Conservation (phyloP, 2,797 vertebrate genomes). For the Xiphorhynchus erythropygius region DNA sequence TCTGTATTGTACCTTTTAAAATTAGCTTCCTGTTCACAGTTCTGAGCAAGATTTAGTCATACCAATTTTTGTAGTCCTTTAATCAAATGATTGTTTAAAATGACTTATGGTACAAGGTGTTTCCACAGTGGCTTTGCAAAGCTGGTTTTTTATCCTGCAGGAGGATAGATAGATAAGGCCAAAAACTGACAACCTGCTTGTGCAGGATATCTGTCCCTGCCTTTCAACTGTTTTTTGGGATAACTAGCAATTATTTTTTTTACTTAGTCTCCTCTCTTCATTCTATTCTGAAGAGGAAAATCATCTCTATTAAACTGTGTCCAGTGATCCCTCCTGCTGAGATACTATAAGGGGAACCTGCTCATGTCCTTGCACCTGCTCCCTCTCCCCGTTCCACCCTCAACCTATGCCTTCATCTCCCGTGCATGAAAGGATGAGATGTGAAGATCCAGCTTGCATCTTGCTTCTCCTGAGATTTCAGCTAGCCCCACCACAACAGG, state of each 20-base stretch:
- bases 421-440: neutral
- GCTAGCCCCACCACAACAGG: accelerated
- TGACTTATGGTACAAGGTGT: neutral
- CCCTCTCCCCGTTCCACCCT: neutral
- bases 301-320: neutral
- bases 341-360: neutral
- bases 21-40: neutral
- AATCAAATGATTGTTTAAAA: neutral
- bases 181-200: neutral
- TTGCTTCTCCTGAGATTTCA: neutral
- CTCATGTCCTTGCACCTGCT: neutral
- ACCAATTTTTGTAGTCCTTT: neutral
- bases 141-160: neutral
- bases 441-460: neutral
- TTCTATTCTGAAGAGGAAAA: neutral
- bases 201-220: neutral
- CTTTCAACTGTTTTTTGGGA: neutral
- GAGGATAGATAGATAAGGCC: neutral
- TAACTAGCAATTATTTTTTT: neutral
- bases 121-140: neutral
- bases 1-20: neutral
- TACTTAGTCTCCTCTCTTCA: neutral
- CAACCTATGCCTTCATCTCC: neutral
- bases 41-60: neutral
- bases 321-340: neutral